A percentile compares a stretch with the other conserved stretches of the same genome.
Evolutionary conservation across 2,797 vertebrate species (phyloP).

Genomic region (Aphelocoma californica): DNA sequence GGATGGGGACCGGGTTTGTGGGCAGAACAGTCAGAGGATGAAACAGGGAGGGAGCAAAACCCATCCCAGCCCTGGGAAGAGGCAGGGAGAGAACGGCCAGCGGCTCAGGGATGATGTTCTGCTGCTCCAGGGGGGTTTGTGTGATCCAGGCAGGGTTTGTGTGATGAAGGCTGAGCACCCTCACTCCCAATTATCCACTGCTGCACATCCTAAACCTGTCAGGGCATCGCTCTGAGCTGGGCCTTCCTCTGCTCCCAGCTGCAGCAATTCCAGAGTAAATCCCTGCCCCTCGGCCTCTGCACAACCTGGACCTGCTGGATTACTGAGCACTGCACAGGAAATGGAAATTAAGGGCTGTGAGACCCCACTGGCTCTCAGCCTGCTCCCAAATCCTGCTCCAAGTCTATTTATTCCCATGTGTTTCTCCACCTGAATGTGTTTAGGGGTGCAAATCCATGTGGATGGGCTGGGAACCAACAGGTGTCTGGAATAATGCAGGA

Average conservation of each 20-base stretch:
- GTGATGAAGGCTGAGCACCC: not conserved
- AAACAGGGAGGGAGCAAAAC: not conserved
- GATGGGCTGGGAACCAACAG: not conserved
- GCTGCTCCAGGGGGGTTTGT: not conserved
- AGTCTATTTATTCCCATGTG: not conserved
- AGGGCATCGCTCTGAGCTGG: not conserved
- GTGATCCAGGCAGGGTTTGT: not conserved
- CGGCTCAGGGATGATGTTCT: rapidly evolving
- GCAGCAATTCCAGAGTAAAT: not conserved
- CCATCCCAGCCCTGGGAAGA: not conserved
- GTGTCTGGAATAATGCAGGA: not conserved
- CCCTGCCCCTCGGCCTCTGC: not conserved
- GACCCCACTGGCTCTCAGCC: not conserved
- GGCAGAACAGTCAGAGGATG: not conserved
- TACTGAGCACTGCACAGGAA: not conserved
- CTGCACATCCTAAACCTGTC: not conserved
- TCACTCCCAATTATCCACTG: not conserved
- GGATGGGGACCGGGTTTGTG: rapidly evolving
- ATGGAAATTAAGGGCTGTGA: not conserved
- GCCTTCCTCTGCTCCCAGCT: not conserved
- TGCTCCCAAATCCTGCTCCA: not conserved
- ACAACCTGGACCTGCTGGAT: not conserved
- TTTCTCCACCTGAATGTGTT: not conserved
- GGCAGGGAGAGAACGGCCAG: not conserved
- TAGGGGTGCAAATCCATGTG: not conserved